These are phyloP conservation scores for Polia nebulosa DNA, from an alignment of 2,888 invertebrate genomes.

Conservation along the genomic window DNA sequence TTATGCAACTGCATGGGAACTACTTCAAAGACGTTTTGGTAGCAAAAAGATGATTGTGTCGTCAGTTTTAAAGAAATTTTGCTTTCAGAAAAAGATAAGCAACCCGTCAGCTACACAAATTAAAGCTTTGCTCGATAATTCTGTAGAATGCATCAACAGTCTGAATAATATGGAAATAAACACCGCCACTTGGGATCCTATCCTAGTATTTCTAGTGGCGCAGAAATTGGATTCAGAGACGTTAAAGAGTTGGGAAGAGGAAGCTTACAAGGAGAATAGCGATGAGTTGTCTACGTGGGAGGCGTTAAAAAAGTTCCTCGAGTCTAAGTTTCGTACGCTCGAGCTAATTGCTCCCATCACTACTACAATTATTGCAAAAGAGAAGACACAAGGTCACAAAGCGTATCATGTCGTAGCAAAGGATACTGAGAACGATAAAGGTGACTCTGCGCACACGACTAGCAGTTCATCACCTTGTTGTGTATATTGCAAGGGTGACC, in stretches of 20 bases:
- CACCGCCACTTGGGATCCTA: conserved; percentile 59
- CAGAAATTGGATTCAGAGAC: conserved; percentile 64
- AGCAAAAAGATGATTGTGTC: conserved; percentile 27
- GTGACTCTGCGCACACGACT: too few relatives aligned
- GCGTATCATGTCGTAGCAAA: conserved; percentile 7
- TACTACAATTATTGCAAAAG: conserved; percentile 3
- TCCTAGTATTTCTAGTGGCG: conserved; percentile 59
- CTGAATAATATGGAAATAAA: too few relatives aligned
- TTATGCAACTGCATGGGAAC: conserved; percentile 11
- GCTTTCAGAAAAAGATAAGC: conserved; percentile 19
- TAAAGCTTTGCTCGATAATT: too few relatives aligned
- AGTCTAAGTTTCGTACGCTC: conserved; percentile 60
- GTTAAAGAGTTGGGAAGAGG: conserved; percentile 56
- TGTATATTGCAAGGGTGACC: too few relatives aligned
- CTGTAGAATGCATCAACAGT: too few relatives aligned
- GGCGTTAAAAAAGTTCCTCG: conserved; percentile 56
- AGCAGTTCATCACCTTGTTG: too few relatives aligned
- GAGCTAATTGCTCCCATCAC: conserved; percentile 50
- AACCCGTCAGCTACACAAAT: too few relatives aligned
- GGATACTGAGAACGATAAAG: neutral
- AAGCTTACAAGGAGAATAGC: conserved; percentile 38
- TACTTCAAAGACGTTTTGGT: conserved; percentile 12
- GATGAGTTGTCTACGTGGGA: conserved; percentile 49
- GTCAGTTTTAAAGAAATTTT: conserved; percentile 54
- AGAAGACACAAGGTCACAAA: conserved; percentile 17